Percentiles rank a stretch among this genome's conserved stretches.
Conservation (phyloP, 2,113 vertebrate species). For the Bos indicus region DNA sequence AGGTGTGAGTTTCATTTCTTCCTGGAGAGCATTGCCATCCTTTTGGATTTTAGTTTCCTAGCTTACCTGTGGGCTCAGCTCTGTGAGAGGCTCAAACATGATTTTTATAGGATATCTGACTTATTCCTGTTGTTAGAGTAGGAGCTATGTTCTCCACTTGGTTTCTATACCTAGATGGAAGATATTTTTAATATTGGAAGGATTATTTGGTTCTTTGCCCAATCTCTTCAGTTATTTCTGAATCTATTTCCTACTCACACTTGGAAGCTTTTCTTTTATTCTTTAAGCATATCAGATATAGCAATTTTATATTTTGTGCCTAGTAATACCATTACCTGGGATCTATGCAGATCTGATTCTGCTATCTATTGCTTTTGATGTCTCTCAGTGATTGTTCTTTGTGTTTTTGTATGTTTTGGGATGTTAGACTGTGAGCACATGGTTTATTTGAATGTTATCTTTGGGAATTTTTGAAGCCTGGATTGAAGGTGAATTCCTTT, state of each 20-base stretch:
- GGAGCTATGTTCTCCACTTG: neutral
- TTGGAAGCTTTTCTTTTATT: neutral
- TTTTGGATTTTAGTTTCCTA: neutral
- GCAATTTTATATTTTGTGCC: neutral
- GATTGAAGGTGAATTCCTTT: constrained; percentile 2
- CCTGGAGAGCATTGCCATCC: neutral
- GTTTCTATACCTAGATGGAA: neutral
- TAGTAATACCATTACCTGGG: neutral
- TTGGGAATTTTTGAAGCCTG: constrained; percentile 23
- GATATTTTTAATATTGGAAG: constrained; percentile 8
- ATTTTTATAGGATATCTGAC: neutral
- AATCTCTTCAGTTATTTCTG: neutral
- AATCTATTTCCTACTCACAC: neutral
- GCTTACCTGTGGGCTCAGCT: neutral
- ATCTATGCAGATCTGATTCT: neutral
- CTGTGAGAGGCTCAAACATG: neutral
- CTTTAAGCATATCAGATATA: neutral
- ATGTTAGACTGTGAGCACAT: neutral
- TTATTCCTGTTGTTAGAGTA: neutral
- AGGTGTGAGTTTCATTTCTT: neutral
- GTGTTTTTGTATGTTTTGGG: neutral
- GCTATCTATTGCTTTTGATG: neutral
- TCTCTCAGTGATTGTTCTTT: neutral
- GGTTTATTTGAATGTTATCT: constrained; percentile 31
- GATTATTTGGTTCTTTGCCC: neutral